Conservation (phyloP, 2,888 invertebrate species). For the Xestia xanthographa region DNA sequence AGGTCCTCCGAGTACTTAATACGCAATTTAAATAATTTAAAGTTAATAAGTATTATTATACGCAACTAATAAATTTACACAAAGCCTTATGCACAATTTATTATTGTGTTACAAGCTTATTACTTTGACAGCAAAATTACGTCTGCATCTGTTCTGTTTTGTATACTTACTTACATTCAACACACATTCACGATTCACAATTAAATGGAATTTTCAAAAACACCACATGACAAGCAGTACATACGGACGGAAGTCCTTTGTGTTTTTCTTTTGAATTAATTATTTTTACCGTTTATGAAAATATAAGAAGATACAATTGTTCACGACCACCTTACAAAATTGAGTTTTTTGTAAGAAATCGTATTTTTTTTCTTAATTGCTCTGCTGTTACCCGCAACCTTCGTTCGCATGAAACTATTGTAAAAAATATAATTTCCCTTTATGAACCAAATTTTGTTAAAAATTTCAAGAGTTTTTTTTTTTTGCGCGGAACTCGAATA, state of each 20-base stretch:
- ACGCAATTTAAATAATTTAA: background rate
- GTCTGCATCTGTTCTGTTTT: constrained; percentile 17
- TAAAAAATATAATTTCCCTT: no score
- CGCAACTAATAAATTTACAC: background rate
- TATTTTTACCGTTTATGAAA: background rate
- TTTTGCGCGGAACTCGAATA: no score
- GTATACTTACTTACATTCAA: background rate
- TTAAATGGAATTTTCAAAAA: background rate
- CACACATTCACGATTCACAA: background rate
- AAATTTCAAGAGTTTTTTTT: no score
- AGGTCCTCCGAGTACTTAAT: background rate
- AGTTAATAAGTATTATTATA: background rate
- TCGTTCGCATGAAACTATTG: no score
- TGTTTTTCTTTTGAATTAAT: background rate
- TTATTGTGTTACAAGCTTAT: background rate
- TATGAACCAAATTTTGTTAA: no score
- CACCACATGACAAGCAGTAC: background rate
- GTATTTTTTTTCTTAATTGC: background rate
- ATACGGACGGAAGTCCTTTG: background rate
- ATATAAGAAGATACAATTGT: background rate
- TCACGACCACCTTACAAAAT: background rate
- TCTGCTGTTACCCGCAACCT: no score
- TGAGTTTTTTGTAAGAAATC: background rate
- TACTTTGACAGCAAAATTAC: background rate
- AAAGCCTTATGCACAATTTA: no score